Conservation (phyloP, 2,888 invertebrate genomes). For the Epinotia nisella region DNA sequence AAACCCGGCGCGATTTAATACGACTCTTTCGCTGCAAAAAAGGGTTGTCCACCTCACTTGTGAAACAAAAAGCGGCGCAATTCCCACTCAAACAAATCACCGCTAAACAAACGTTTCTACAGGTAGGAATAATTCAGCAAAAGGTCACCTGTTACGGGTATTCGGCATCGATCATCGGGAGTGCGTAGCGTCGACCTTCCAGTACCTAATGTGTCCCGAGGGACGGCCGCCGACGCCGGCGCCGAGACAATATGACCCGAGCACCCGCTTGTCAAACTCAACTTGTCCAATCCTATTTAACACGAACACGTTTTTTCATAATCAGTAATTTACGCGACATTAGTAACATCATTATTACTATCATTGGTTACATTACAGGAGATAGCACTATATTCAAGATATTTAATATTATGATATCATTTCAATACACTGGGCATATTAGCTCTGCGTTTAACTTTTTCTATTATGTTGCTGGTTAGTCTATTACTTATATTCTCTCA, state of each 20-base stretch:
- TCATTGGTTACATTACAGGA: too few species aligned
- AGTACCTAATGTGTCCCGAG: constrained; percentile 77
- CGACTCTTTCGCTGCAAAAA: constrained; percentile 50
- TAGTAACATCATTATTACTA: too few species aligned
- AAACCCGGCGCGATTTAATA: constrained; percentile 35
- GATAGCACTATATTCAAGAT: neutral
- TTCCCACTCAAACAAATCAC: constrained; percentile 80
- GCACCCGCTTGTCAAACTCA: constrained; percentile 70
- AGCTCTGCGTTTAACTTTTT: neutral
- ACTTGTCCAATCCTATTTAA: constrained; percentile 65
- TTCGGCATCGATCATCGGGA: constrained; percentile 84
- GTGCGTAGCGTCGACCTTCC: constrained; percentile 77
- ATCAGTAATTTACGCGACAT: constrained; percentile 53
- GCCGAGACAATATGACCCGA: constrained; percentile 75
- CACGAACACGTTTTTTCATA: constrained; percentile 65
- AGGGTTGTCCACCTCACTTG: constrained; percentile 56
- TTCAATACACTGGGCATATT: too few species aligned
- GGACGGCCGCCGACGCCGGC: constrained; percentile 64
- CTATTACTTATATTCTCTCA: too few species aligned
- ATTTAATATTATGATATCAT: neutral
- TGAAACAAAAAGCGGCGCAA: constrained; percentile 65
- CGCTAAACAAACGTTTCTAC: constrained; percentile 81
- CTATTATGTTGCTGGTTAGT: too few species aligned
- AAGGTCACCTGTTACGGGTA: constrained; percentile 84
- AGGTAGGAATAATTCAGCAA: constrained; percentile 82